Evolutionary conservation across 2,113 vertebrate genomes (phyloP).

Genomic region (Oceanites oceanicus): DNA sequence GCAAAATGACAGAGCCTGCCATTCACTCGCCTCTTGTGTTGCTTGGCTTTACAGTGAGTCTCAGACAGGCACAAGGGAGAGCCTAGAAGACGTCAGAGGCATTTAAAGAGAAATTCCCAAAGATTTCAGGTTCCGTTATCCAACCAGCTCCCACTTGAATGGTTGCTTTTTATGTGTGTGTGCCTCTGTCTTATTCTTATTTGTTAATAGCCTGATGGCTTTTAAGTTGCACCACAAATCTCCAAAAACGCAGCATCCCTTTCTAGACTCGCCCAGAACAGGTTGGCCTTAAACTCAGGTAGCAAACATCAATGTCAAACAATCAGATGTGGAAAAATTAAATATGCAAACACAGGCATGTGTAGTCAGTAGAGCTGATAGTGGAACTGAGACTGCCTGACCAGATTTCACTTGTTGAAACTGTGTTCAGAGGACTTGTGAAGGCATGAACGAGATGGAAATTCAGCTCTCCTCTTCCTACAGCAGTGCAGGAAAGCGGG

Average conservation of each 20-base stretch:
- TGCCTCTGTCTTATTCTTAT: neutral
- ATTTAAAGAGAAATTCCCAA: neutral
- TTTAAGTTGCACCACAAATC: neutral
- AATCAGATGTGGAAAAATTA: neutral
- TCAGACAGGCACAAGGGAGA: neutral
- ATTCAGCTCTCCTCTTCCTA: neutral
- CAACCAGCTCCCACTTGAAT: neutral
- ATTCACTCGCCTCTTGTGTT: neutral
- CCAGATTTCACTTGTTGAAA: neutral
- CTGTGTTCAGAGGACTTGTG: neutral
- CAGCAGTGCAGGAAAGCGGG: neutral
- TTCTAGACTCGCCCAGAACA: neutral
- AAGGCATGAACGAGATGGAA: neutral
- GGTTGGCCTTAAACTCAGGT: neutral
- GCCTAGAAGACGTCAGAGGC: neutral
- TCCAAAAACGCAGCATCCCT: neutral
- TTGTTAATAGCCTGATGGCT: neutral
- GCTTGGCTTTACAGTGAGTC: neutral
- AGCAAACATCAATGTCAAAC: neutral
- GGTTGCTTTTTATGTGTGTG: neutral
- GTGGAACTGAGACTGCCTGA: neutral
- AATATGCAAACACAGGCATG: neutral
- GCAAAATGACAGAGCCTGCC: neutral
- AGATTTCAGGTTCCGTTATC: neutral
- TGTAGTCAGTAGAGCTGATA: neutral